Base-by-base conservation (phyloP, 2,888 invertebrate species). In the Julus scandinavius region DNA sequence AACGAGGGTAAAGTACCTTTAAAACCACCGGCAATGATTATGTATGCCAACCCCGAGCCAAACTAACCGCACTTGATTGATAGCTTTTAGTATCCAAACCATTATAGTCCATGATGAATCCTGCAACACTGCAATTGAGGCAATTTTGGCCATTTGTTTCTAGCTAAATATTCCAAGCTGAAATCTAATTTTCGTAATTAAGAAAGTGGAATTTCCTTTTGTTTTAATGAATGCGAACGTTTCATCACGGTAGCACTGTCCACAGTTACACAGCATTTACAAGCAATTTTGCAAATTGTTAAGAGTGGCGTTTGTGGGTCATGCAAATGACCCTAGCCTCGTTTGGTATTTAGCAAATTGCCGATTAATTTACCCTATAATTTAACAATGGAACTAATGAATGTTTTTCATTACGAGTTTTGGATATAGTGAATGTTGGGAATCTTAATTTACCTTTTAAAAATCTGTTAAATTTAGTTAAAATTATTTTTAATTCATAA, bases 151-250 rank as follows among this genome's bases (percentile, higher is more conserved):
- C 72, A 29, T 72, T 72, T 72, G 72, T 72, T 20, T 9, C 63
- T 63, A n/a, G n/a, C 4, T 6, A n/a, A 63, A 20, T 63, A 63
- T 29, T 72, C 11, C 29, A 2, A 72, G n/a, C 29, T 7, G 4
- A 72, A 72, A 72, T 20, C 72, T 54, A 54, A 72, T 9, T 72
- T 72, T 72, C 29, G 72, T 72, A 72, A 72, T 72, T 29, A 72
- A 29, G 20, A 20, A 29, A 9, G 72, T 11, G 6, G 11, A 29
- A n/a, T 72, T 29, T 20, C 1, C 2, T 72, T 72, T 72, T 20
- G 29, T 72, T 72, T 72, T 9, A 72, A 72, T 72, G 29, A 4
- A 9, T 72, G 72, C n/a, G 20, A 29, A 72, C 29, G 29, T 63
- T 63, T 63, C n/a, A 63, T 17, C n/a, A n/a, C 58, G 58, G 15